Evolutionary conservation across 2,797 vertebrate genomes (phyloP).

Genomic region (Merluccius polli): DNA sequence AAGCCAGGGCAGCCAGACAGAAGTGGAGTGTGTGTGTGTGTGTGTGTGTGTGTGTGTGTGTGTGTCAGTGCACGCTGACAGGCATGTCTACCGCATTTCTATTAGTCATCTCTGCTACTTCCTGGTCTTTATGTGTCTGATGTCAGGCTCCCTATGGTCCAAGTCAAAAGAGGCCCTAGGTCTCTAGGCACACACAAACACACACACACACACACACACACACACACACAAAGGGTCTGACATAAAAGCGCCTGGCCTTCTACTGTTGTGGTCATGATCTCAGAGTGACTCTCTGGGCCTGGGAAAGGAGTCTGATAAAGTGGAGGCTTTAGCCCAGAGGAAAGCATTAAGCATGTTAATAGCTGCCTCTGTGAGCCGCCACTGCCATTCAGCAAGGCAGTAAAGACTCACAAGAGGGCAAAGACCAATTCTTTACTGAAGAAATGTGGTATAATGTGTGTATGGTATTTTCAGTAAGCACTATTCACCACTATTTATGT

Average conservation of each 20-base stretch:
- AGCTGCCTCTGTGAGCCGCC: background rate
- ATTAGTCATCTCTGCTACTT: conserved; percentile 17
- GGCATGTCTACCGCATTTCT: conserved; percentile 8
- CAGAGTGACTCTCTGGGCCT: background rate
- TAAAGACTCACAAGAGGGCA: background rate
- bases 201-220: background rate
- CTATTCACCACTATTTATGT: too few species aligned
- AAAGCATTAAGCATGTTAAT: background rate
- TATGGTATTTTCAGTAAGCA: too few species aligned
- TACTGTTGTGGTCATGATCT: background rate
- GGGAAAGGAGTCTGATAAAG: background rate
- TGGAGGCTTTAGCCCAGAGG: background rate
- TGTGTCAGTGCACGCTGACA: background rate
- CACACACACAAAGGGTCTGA: background rate
- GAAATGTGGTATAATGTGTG: background rate
- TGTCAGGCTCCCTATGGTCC: conserved; percentile 6
- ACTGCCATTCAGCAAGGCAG: background rate
- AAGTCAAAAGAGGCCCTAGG: background rate
- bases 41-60: conserved; percentile 1
- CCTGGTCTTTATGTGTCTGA: conserved; percentile 23
- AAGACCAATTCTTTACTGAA: background rate
- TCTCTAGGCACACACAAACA: conserved; percentile 1
- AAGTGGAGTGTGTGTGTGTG: background rate
- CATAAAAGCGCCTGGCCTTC: background rate
- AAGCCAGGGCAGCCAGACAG: too few species aligned